Evolutionary conservation across 2,888 invertebrate genomes (phyloP), one percentile per base, ranked within the genome.

Genomic region (Drosophila buzzatii): DNA sequence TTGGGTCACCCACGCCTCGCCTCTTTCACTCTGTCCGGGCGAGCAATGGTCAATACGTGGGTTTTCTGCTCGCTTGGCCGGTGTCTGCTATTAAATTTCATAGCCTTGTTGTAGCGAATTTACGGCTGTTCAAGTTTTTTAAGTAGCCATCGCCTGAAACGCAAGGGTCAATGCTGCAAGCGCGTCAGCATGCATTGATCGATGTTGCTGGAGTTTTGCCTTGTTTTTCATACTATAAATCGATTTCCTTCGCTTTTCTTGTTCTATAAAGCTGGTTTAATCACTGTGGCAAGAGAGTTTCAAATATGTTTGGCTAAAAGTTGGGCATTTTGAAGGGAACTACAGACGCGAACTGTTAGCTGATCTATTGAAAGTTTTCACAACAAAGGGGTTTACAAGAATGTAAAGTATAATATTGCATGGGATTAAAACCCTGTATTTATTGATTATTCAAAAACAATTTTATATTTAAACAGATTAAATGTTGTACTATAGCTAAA

Each of bases 41-140:
- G 23, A n/a, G 37, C 47, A 81, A 76, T 78, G 78, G 81, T 76
- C 68, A 81, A 71, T 71, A 81, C 81, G 76, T 81, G 78, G 58
- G 45, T 47, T 59, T n/a, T 39, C 37, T 23, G 14, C 37, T 39
- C 20, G 20, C 37, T 44, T 20, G 45, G 16, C 37, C 56, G 56
- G 31, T 52, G 73, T 79, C 59, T 69, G 81, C 84, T 76, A 89
- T 84, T 89, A 84, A 84, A 84, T 89, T 84, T 84, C 87, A 84
- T 84, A 76, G 84, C 78, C 87, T 70, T 73, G 78, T 89, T 86
- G 84, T 70, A 67, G 67, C 73, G 73, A 84, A 86, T 89, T 86
- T 86, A 84, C 84, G 89, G 78, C 85, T 86, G 56, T 89, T 86
- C 51, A 83, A 89, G 78, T 83, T 84, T 81, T 27, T 81, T 81